phyloP scores from a whole-genome alignment of 2,888 invertebrate species.

The Crossocerus cetratus region DNA sequence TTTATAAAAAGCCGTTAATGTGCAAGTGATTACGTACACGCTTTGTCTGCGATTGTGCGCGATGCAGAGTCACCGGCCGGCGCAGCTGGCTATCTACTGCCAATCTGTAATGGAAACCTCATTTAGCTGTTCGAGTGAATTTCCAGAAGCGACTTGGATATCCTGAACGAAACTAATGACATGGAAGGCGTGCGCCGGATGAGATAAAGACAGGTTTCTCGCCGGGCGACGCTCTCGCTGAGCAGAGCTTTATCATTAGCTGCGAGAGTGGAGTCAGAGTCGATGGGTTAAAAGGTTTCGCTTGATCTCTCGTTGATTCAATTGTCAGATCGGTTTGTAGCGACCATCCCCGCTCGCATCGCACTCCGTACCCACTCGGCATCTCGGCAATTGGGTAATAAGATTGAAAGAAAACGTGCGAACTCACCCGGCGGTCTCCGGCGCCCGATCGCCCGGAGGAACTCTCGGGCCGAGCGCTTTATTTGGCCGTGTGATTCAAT shows the following conservation, averaged over 20 bases:
- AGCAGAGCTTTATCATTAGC: no score
- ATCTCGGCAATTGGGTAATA: background rate
- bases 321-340: background rate
- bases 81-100: conserved; percentile 7
- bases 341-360: background rate
- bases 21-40: conserved; percentile 41
- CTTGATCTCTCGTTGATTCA: background rate
- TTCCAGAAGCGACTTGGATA: background rate
- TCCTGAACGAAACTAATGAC: background rate
- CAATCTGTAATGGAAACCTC: conserved; percentile 5
- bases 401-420: background rate
- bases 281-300: background rate
- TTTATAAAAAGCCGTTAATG: conserved; percentile 46
- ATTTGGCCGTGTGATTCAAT: conserved; percentile 3
- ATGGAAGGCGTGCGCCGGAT: background rate
- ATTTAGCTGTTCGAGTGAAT: conserved; percentile 6
- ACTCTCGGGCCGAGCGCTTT: background rate
- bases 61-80: no score
- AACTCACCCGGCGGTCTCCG: no score
- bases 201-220: no score
- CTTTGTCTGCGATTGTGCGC: conserved; percentile 19
- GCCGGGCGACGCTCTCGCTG: no score
- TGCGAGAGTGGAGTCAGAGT: no score
- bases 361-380: background rate
- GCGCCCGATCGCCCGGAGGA: no score